These are phyloP conservation scores for Eunapius fragilis DNA, from an alignment of 37 sponge, comb jelly and placozoan species.

Conservation along the genomic window DNA sequence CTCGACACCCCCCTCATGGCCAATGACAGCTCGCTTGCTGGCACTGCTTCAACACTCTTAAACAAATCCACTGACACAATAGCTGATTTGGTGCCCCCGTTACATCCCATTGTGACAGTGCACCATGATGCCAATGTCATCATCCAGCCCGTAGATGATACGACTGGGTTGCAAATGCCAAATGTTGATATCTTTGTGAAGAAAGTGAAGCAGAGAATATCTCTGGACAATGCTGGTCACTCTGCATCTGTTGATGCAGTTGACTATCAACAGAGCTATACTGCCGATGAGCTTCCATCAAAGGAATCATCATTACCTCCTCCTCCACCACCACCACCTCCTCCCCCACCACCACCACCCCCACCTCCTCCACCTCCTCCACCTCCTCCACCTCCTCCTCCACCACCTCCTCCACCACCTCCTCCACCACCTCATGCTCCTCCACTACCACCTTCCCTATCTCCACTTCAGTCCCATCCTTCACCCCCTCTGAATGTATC, in stretches of 20 bases:
- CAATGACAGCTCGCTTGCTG: not conserved
- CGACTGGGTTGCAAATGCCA: constrained; percentile 28
- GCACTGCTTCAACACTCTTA: not conserved
- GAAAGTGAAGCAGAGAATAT: constrained; percentile 6
- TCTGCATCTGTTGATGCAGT: not conserved
- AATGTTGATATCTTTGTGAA: constrained; percentile 4
- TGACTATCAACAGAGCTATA: not conserved
- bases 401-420: constrained; percentile 20
- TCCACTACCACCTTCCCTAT: constrained; percentile 3
- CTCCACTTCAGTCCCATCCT: not conserved
- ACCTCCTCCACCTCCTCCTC: not conserved
- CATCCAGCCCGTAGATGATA: constrained; percentile 40
- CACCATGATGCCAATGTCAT: constrained; percentile 51
- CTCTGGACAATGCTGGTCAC: not conserved
- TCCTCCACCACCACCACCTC: not conserved
- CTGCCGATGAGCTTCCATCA: not conserved
- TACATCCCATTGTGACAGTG: not conserved
- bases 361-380: not conserved
- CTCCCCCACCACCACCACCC: not conserved
- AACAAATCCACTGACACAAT: not conserved
- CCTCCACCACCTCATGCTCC: not conserved
- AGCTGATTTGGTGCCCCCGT: constrained; percentile 22
- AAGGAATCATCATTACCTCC: not conserved
- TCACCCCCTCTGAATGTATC: not conserved
- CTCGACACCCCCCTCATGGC: not conserved